Percentiles rank a stretch among this genome's conserved stretches.
These are phyloP conservation scores for Polia nebulosa DNA, from an alignment of 2,888 invertebrate species.

Conservation along the genomic window DNA sequence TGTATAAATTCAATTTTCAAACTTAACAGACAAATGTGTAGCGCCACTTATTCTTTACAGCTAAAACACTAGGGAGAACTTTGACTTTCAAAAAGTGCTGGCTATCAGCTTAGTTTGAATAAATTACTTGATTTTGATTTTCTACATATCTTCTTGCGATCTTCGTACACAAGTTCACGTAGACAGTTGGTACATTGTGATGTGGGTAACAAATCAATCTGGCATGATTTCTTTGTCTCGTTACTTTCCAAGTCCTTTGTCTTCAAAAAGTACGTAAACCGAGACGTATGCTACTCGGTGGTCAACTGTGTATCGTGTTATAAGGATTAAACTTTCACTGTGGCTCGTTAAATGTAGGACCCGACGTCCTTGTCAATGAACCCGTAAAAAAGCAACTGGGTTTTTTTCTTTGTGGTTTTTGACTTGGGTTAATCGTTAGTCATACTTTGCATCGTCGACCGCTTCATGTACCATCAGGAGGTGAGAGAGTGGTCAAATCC, in stretches of 20 bases:
- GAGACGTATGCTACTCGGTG: conserved; percentile 9
- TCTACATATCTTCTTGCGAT: neutral
- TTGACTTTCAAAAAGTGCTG: no score
- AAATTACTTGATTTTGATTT: no score
- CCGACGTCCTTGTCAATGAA: conserved; percentile 13
- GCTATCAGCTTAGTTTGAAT: no score
- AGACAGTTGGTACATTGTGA: neutral
- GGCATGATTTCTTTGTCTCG: conserved; percentile 35
- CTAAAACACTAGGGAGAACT: no score
- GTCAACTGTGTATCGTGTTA: conserved; percentile 26
- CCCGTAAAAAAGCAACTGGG: conserved; percentile 18
- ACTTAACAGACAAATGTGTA: no score
- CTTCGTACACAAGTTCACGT: neutral
- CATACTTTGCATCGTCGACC: neutral
- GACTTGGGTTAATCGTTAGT: neutral
- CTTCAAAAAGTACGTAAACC: conserved; percentile 38
- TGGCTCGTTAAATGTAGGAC: conserved; percentile 30
- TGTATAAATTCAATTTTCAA: no score
- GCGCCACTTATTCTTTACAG: no score
- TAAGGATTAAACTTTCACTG: conserved; percentile 57
- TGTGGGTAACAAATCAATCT: conserved; percentile 26
- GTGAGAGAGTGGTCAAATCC: neutral
- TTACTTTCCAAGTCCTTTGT: conserved; percentile 59
- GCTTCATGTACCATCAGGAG: neutral
- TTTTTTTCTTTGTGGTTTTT: conserved; percentile 20